These are phyloP conservation scores for Talpa occidentalis DNA, from an alignment of 2,113 vertebrate genomes.

Conservation along the genomic window DNA sequence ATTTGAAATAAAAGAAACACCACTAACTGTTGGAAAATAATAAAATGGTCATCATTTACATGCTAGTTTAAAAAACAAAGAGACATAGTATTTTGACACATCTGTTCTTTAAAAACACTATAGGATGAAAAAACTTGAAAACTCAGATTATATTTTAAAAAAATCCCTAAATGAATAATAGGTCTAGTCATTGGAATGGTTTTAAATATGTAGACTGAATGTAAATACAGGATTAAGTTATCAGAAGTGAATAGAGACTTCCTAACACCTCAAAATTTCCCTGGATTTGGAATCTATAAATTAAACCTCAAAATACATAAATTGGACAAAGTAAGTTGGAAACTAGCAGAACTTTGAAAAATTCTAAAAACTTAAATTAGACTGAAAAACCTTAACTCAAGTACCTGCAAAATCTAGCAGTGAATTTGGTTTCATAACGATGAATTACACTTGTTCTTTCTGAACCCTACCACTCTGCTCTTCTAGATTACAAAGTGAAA, in stretches of 20 bases:
- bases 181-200: neutral
- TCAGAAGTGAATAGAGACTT: neutral
- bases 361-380: slow-evolving; percentile 38
- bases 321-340: neutral
- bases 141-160: neutral
- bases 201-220: neutral
- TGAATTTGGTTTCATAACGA: slow-evolving; percentile 24
- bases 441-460: neutral
- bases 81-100: neutral
- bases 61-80: slow-evolving; percentile 1
- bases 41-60: slow-evolving; percentile 6
- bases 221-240: neutral
- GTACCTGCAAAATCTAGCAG: slow-evolving; percentile 38
- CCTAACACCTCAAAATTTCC: slow-evolving; percentile 19
- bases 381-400: slow-evolving; percentile 43
- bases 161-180: neutral
- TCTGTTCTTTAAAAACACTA: slow-evolving; percentile 32
- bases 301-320: slow-evolving; percentile 42
- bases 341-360: neutral
- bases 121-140: neutral
- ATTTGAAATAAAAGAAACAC: slow-evolving; percentile 27
- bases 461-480: neutral
- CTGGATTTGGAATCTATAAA: neutral
- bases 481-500: neutral
- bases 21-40: neutral